These are phyloP conservation scores for Drosophila differens DNA, from an alignment of 2,888 invertebrate genomes.

Conservation along the genomic window DNA sequence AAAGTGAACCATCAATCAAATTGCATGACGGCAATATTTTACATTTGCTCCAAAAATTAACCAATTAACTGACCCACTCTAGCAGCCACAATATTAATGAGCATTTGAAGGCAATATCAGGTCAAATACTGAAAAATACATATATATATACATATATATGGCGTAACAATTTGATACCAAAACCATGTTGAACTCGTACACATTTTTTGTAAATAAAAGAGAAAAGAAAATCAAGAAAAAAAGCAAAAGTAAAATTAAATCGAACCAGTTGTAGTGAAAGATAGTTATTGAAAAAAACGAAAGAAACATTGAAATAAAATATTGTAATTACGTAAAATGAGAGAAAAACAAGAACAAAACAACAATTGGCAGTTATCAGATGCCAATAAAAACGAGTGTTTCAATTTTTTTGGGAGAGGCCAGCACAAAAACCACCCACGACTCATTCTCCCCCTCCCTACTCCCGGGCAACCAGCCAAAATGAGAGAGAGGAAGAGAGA, in stretches of 20 bases:
- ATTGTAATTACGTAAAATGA: constrained; percentile 69
- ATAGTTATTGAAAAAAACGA: constrained; percentile 24
- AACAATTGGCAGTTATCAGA: constrained; percentile 62
- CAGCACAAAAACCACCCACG: neutral
- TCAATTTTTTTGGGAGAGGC: constrained; percentile 33
- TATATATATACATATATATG: constrained; percentile 29
- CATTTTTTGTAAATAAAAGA: constrained; percentile 67
- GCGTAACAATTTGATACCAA: constrained; percentile 58
- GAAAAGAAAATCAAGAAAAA: neutral
- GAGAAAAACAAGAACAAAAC: constrained; percentile 20
- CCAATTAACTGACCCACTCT: constrained; percentile 45
- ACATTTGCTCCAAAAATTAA: constrained; percentile 13
- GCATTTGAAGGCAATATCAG: constrained; percentile 45
- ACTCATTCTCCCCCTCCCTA: neutral
- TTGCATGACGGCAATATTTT: constrained; percentile 16
- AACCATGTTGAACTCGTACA: constrained; percentile 56
- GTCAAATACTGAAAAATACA: constrained; percentile 46
- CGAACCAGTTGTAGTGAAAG: constrained; percentile 65
- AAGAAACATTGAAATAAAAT: constrained; percentile 58
- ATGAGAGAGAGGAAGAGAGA: neutral
- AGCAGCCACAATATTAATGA: constrained; percentile 38
- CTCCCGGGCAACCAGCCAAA: neutral
- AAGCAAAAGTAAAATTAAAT: constrained; percentile 27
- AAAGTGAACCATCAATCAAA: constrained; percentile 18
- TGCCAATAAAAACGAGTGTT: constrained; percentile 59